Evolutionary conservation across 2,797 vertebrate genomes (phyloP), one percentile per base, ranked within the genome.

Genomic region (Chromis chromis): DNA sequence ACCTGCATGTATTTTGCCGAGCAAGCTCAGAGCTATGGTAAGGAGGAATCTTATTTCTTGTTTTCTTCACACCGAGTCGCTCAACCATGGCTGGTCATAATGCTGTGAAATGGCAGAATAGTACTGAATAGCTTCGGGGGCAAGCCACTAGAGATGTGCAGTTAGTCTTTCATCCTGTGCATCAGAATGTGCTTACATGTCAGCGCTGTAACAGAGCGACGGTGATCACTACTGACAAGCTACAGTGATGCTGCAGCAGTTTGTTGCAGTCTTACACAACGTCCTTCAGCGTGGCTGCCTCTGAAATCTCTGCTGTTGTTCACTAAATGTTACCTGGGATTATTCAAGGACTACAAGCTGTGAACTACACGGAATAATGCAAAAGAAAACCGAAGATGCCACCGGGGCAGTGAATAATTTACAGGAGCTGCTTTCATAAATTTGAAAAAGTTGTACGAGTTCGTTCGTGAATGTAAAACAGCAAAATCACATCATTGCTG

Each of bases 211-310:
- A 79, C 65, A 8, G 57, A 84, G 69, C 71, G 78, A 93, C 59
- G 42, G 81, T 91, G 90, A 94, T 93, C 82, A 67, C 86, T 78
- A 67, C 84, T 93, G 92, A 92, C 92, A 93, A 85, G 86, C 85
- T 84, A 78, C 86, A 90, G 88, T 79, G 85, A 83, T 71, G 90
- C 88, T 83, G 90, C 81, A 85, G 88, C 86, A 82, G 69, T 86
- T 83, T 83, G 80, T 86, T 78, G 82, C 81, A 55, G 73, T 77
- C 75, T 84, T 81, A 88, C 86, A 86, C 84, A 82, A 81, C 40
- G 65, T 76, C 83, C 84, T 85, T 80, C 65, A 65, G 80, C 54
- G 17, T n/a, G 33, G 60, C 81, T 55, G 84, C 74, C 42, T 71
- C 76, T 69, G 64, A 73, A 67, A 60, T 61, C 79, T 74, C 70